These are phyloP conservation scores for Andrena marginata DNA, from an alignment of 2,888 invertebrate species.

Conservation along the genomic window DNA sequence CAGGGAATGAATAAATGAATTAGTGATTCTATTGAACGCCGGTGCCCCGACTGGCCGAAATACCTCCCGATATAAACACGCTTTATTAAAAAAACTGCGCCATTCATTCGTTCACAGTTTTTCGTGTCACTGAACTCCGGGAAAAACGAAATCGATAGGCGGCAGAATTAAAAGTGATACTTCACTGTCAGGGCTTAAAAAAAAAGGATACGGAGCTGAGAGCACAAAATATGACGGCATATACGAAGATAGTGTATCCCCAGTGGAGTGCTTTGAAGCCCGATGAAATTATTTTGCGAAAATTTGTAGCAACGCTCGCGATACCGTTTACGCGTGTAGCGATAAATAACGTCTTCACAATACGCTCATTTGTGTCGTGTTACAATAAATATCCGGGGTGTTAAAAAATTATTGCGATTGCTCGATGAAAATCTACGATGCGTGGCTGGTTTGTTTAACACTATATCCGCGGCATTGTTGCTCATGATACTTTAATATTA, in stretches of 20 bases:
- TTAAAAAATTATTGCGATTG: background rate
- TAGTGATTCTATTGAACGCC: background rate
- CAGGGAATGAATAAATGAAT: too few species aligned
- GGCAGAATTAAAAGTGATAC: slow-evolving; percentile 46
- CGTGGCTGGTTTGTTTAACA: background rate
- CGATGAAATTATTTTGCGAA: slow-evolving; percentile 43
- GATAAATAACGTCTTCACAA: slow-evolving; percentile 41
- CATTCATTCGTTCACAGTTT: slow-evolving; percentile 7
- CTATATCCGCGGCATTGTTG: slow-evolving; percentile 1
- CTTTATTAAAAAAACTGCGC: background rate
- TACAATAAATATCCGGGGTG: background rate
- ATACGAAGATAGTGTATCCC: slow-evolving; percentile 21
- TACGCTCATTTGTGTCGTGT: background rate
- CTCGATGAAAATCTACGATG: background rate
- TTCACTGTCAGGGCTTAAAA: slow-evolving; percentile 33
- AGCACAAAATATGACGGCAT: slow-evolving; percentile 36
- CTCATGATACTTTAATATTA: slow-evolving; percentile 2
- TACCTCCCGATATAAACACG: background rate
- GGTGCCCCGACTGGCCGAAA: background rate
- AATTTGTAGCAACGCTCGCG: background rate
- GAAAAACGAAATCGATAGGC: slow-evolving; percentile 18
- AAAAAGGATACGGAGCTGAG: slow-evolving; percentile 6
- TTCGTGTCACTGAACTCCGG: slow-evolving; percentile 4
- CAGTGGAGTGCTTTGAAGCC: slow-evolving; percentile 18
- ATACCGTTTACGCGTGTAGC: slow-evolving; percentile 28